Evolutionary conservation across 2,113 vertebrate genomes (phyloP), one percentile per base, ranked within the genome.

Genomic region (Amphiprion ocellaris): DNA sequence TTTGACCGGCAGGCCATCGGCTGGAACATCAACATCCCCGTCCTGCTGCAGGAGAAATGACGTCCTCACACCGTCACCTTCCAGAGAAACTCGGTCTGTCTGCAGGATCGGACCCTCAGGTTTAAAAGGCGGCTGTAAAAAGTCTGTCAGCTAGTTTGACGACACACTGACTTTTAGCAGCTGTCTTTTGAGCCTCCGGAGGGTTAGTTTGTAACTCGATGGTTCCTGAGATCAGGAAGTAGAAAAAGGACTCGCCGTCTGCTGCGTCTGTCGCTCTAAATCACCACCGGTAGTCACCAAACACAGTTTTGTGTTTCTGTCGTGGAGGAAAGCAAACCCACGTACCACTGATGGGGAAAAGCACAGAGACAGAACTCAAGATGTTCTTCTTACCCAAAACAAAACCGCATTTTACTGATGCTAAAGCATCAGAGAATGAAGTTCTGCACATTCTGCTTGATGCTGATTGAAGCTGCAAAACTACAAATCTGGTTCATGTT

Each of bases 21-120:
- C 74, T 99, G 98, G 98, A 99, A 96, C 94, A 99, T 99, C 94
- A 99, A 99, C 94, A 97, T 98, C 92, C 96, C 97, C 0, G 97
- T 97, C 0, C 88, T 99, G 90, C 91, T 99, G 69, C 98, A 98
- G 67, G 98, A 99, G 84, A 99, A 99, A 84, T 99, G 93, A 97
- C 41, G 61, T 30, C 61, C 30, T 1, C n/a, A 2, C 49, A 1
- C 67, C 1, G 54, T 30, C 49, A 19, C 11, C 47, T 44, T 0
- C 2, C 58, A 44, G 24, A 65, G 60, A 80, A 47, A 37, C 33
- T 33, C 69, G n/a, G 63, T 44, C 41, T 17, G 28, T 52, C 17
- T n/a, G 23, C 30, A 54, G 47, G n/a, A 2, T 67, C 66, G 19
- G 23, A 59, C 60, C 72, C 69, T 23, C 24, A 12, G 80, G 80